Evolutionary conservation across 2,888 invertebrate species (phyloP).

Genomic region (Geophilus truncorum): DNA sequence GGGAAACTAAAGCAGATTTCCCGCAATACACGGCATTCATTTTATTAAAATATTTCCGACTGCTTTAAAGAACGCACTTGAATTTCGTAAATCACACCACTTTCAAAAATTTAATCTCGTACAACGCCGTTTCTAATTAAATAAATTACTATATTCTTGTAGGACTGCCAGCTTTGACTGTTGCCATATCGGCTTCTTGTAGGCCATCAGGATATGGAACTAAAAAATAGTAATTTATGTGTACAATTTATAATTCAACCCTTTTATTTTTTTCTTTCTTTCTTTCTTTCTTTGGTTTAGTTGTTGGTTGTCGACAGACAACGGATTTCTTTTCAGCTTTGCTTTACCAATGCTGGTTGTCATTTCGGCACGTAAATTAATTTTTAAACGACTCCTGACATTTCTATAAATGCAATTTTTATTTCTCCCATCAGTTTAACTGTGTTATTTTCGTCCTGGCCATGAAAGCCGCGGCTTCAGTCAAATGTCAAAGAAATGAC

Average conservation of each 20-base stretch:
- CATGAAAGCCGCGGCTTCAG: constrained; percentile 14
- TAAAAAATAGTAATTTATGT: constrained; percentile 33
- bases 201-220: constrained; percentile 38
- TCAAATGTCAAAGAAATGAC: constrained; percentile 1
- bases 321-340: not conserved
- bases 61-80: no score
- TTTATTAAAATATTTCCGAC: no score
- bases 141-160: no score
- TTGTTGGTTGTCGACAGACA: constrained; percentile 10
- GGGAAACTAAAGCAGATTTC: no score
- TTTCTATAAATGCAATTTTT: not conserved
- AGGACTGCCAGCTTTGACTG: constrained; percentile 32
- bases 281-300: not conserved
- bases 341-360: not conserved
- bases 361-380: not conserved
- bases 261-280: not conserved
- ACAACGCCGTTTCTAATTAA: no score
- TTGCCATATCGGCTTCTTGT: constrained; percentile 12
- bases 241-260: no score
- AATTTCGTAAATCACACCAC: no score
- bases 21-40: no score
- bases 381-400: no score
- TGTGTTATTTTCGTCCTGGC: constrained; percentile 29
- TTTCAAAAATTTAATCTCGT: no score
- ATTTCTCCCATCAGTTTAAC: constrained; percentile 33